A percentile compares a stretch with the other conserved stretches of the same genome.
Evolutionary conservation across 2,888 invertebrate genomes (phyloP).

Genomic region (Agriotes lineatus): DNA sequence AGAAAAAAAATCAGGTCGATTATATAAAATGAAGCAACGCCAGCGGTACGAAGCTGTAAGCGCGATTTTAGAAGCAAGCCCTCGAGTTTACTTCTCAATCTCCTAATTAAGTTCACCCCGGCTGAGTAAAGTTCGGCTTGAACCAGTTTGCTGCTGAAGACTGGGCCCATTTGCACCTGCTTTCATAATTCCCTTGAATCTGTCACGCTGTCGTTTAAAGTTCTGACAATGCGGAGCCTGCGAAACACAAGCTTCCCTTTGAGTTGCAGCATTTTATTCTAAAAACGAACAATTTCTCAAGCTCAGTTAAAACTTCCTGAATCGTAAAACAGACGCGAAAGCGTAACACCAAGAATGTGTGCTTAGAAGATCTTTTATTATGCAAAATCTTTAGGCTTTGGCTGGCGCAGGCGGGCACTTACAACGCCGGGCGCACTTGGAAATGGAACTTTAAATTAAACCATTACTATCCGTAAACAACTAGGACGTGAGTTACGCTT

Average conservation of each 20-base stretch:
- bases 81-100: too few species aligned
- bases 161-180: slow-evolving; percentile 33
- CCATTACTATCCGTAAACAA: too few species aligned
- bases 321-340: slow-evolving; percentile 41
- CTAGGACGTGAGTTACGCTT: too few species aligned
- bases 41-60: too few species aligned
- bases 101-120: too few species aligned
- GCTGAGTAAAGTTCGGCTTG: too few species aligned
- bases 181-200: slow-evolving; percentile 31
- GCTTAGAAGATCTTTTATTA: slow-evolving; percentile 41
- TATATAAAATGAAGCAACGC: too few species aligned
- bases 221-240: slow-evolving; percentile 27
- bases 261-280: slow-evolving; percentile 31
- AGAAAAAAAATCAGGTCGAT: too few species aligned
- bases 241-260: slow-evolving; percentile 34
- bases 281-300: slow-evolving; percentile 38
- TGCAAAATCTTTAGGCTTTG: slow-evolving; percentile 46
- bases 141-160: neutral
- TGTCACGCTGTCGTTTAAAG: slow-evolving; percentile 32
- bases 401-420: slow-evolving; percentile 6
- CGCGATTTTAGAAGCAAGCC: too few species aligned
- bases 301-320: slow-evolving; percentile 42
- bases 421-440: slow-evolving; percentile 2
- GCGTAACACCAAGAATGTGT: slow-evolving; percentile 37
- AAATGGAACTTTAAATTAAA: neutral